Percentiles rank a stretch among this genome's conserved stretches.
Conservation (phyloP, 1,140 invertebrate species). For the Drosophila watanabei region DNA sequence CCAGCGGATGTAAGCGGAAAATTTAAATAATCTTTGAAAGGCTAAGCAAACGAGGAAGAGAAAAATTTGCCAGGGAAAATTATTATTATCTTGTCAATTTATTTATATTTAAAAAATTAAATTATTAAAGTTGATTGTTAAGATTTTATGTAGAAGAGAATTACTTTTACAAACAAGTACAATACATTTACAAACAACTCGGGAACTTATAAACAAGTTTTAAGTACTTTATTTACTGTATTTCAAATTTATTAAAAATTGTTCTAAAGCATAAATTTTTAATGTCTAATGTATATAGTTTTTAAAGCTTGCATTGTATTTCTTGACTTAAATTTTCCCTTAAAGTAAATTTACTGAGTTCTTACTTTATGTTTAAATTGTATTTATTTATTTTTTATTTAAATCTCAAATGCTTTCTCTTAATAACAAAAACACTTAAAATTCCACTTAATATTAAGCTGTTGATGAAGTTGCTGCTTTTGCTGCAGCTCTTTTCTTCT, state of each 20-base stretch:
- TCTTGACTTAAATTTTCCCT: too few relatives aligned
- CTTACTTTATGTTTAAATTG: neutral
- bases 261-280: too few relatives aligned
- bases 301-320: too few relatives aligned
- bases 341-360: neutral
- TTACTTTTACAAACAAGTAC: too few relatives aligned
- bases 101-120: neutral
- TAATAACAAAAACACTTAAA: neutral
- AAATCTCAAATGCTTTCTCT: neutral
- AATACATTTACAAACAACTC: too few relatives aligned
- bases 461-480: too few relatives aligned
- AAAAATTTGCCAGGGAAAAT: neutral
- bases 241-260: too few relatives aligned
- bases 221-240: too few relatives aligned
- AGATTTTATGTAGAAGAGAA: neutral
- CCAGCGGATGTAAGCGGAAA: conserved; percentile 5
- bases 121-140: neutral
- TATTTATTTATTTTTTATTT: neutral
- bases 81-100: neutral
- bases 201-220: too few relatives aligned
- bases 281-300: too few relatives aligned
- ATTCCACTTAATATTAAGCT: neutral
- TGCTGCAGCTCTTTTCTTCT: neutral
- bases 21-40: conserved; percentile 5
- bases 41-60: conserved; percentile 9